A percentile compares a stretch with the other conserved stretches of the same genome.
Evolutionary conservation across 2,113 vertebrate genomes (phyloP).

Genomic region (Falco punctatus): DNA sequence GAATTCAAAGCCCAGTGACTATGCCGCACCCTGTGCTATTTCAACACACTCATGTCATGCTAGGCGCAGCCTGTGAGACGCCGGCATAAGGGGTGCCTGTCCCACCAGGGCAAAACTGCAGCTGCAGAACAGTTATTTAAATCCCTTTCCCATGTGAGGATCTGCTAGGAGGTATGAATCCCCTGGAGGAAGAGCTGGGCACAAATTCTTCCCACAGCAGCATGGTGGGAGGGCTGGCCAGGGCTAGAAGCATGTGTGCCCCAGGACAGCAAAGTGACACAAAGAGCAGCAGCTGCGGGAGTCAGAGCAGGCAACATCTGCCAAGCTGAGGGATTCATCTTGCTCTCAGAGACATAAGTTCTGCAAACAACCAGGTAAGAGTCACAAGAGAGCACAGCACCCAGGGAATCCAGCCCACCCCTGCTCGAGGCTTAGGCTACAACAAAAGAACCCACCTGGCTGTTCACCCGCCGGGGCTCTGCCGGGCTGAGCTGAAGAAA

Average conservation of each 20-base stretch:
- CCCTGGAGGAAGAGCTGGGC: background rate
- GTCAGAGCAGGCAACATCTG: accelerated
- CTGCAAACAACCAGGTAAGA: background rate
- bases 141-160: background rate
- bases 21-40: background rate
- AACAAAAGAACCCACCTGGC: background rate
- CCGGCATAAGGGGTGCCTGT: background rate
- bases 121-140: background rate
- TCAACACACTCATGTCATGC: accelerated
- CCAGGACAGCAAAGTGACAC: accelerated
- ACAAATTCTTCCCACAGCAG: background rate
- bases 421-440: accelerated
- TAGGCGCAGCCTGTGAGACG: background rate
- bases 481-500: background rate
- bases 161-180: background rate
- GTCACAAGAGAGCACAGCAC: background rate
- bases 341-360: background rate
- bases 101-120: background rate
- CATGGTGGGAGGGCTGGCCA: background rate
- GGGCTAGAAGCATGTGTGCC: background rate
- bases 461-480: background rate
- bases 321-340: background rate
- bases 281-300: background rate
- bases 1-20: background rate
- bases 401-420: background rate